Percentiles rank a stretch among this genome's conserved stretches.
These are phyloP conservation scores for Serranus cabrilla DNA, from an alignment of 2,797 vertebrate genomes.

Conservation along the genomic window DNA sequence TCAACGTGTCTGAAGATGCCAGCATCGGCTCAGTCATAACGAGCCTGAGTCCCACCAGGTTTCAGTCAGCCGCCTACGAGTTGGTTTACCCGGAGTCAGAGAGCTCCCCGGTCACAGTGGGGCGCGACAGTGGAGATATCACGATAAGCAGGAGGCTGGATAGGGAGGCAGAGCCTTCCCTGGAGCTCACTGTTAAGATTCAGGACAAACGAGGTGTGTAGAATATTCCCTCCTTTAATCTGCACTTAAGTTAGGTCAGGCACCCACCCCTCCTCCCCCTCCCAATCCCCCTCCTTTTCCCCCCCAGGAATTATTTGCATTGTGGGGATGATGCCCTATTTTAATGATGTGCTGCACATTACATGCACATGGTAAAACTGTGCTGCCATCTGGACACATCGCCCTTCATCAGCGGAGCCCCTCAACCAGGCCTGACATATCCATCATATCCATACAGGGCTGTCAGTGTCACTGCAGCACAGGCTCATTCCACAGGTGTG, in stretches of 20 bases:
- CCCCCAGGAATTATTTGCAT: constrained; percentile 55
- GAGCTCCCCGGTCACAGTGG: constrained; percentile 85
- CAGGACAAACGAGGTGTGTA: constrained; percentile 88
- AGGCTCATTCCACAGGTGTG: constrained; percentile 71
- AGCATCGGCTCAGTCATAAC: constrained; percentile 86
- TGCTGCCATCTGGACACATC: constrained; percentile 73
- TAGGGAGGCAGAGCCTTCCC: constrained; percentile 84
- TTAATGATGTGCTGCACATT: constrained; percentile 62
- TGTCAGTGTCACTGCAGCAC: constrained; percentile 20
- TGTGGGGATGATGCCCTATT: constrained; percentile 61
- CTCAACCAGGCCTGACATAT: constrained; percentile 45
- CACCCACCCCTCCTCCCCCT: background rate
- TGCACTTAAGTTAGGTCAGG: constrained; percentile 43
- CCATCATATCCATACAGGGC: constrained; percentile 31
- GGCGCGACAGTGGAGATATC: constrained; percentile 88
- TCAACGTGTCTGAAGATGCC: constrained; percentile 89
- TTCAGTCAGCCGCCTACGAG: constrained; percentile 85
- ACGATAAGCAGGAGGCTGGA: constrained; percentile 86
- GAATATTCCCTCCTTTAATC: constrained; percentile 50
- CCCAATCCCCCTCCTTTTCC: background rate
- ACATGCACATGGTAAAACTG: constrained; percentile 50
- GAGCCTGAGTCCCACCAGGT: constrained; percentile 82
- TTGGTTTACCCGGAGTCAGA: constrained; percentile 84
- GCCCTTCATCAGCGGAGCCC: constrained; percentile 43
- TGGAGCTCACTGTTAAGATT: constrained; percentile 88